phyloP scores from a whole-genome alignment of 2,888 invertebrate genomes.

The Andricus curvator region DNA sequence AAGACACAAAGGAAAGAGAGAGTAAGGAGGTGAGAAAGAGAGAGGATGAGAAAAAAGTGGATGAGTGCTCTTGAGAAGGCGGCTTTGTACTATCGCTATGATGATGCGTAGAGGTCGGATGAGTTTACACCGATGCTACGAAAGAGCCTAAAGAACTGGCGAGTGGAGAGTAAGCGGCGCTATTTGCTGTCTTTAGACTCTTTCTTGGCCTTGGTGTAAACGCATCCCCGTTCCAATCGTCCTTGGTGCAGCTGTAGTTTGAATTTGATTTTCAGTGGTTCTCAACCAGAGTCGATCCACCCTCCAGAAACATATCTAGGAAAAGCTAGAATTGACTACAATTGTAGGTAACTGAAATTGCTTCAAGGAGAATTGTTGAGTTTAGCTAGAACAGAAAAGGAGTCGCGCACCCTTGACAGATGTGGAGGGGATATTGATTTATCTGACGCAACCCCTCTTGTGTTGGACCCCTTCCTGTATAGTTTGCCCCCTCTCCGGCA shows the following conservation, averaged over 20 bases:
- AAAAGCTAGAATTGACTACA: not conserved
- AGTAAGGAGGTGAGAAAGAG: conserved; percentile 46
- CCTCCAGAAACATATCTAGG: not conserved
- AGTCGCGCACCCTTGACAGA: conserved; percentile 56
- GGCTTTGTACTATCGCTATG: not conserved
- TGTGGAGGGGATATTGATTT: conserved; percentile 70
- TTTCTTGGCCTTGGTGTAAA: not conserved
- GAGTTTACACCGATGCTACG: not conserved
- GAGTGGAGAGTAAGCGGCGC: no score
- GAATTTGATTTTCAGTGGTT: conserved; percentile 26
- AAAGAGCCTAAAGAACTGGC: not conserved
- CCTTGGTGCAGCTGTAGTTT: conserved; percentile 27
- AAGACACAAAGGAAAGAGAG: conserved; percentile 46
- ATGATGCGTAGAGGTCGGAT: conserved; percentile 4
- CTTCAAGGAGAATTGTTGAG: not conserved
- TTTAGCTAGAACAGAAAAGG: conserved; percentile 40
- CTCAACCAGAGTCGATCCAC: not conserved
- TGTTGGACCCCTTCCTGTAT: conserved; percentile 49
- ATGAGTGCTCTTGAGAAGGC: conserved; percentile 33
- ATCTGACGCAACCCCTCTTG: conserved; percentile 63
- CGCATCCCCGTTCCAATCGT: not conserved
- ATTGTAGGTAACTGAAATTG: not conserved
- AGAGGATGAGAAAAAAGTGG: conserved; percentile 43
- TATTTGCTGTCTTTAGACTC: no score
- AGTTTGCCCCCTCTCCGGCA: not conserved